phyloP scores from a whole-genome alignment of 2,888 invertebrate species.

The Lamellibrachia columna region DNA sequence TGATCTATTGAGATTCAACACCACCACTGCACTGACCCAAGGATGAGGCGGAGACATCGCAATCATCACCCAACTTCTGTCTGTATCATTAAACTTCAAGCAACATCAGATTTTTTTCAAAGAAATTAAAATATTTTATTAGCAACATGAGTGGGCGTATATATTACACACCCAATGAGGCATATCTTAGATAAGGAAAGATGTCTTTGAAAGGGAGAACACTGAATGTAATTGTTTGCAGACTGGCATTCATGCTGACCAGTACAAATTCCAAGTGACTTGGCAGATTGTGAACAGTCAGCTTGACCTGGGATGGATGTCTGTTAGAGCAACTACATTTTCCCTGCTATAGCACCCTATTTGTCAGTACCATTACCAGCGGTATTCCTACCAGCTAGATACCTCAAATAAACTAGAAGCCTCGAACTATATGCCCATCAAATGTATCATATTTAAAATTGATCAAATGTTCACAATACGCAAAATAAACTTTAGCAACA shows the following conservation, averaged over 20 bases:
- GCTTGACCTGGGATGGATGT: not conserved
- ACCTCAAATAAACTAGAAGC: too few species aligned
- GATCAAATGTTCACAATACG: too few species aligned
- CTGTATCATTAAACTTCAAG: not conserved
- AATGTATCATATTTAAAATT: too few species aligned
- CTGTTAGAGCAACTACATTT: not conserved
- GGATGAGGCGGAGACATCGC: not conserved
- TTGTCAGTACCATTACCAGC: too few species aligned
- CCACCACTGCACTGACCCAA: not conserved
- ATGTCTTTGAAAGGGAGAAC: not conserved
- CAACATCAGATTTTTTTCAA: not conserved
- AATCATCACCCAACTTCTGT: not conserved
- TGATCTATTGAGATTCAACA: not conserved
- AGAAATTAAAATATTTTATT: not conserved
- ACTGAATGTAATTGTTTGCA: slow-evolving; percentile 7
- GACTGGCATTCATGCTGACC: not conserved
- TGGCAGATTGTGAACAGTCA: not conserved
- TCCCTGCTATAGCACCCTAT: not conserved
- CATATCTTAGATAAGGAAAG: not conserved
- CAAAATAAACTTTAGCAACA: too few species aligned
- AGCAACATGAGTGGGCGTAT: too few species aligned
- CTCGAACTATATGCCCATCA: too few species aligned
- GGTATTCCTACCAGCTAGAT: too few species aligned
- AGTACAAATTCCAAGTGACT: not conserved
- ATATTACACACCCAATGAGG: too few species aligned